These are phyloP conservation scores for Monomorium pharaonis DNA, from an alignment of 1,140 invertebrate species.

Conservation along the genomic window DNA sequence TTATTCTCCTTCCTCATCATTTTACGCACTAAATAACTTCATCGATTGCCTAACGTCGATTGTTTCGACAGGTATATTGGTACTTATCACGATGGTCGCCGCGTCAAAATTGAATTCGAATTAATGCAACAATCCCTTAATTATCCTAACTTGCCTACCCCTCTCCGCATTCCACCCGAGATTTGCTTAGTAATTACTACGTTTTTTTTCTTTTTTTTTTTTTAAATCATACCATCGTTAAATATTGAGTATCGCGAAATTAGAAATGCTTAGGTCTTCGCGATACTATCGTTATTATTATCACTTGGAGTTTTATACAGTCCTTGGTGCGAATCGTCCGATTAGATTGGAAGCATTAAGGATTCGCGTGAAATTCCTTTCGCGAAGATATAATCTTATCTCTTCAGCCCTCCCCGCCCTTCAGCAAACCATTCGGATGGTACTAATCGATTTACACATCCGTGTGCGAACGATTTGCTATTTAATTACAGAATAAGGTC, in stretches of 20 bases:
- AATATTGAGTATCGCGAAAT: slow-evolving; percentile 47
- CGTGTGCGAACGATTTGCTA: slow-evolving; percentile 7
- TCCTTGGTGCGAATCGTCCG: slow-evolving; percentile 43
- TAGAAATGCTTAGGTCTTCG: slow-evolving; percentile 44
- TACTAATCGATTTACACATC: slow-evolving; percentile 6
- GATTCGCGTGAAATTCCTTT: slow-evolving; percentile 28
- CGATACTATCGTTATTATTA: slow-evolving; percentile 52
- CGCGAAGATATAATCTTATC: neutral
- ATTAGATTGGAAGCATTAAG: slow-evolving; percentile 63
- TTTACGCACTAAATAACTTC: slow-evolving; percentile 54
- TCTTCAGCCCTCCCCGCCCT: neutral
- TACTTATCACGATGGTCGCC: slow-evolving; percentile 29
- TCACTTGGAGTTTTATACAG: slow-evolving; percentile 64
- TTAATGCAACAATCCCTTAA: slow-evolving; percentile 37
- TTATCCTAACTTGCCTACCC: slow-evolving; percentile 39
- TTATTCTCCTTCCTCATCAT: slow-evolving; percentile 3
- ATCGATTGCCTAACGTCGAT: slow-evolving; percentile 24
- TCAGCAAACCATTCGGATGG: neutral
- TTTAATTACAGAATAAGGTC: neutral
- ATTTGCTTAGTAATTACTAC: slow-evolving; percentile 56
- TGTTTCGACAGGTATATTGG: slow-evolving; percentile 10
- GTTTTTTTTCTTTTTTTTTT: neutral
- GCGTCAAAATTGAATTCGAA: slow-evolving; percentile 35
- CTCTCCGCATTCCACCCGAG: slow-evolving; percentile 5
- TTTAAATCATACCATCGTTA: slow-evolving; percentile 42